Evolutionary conservation across 1,140 invertebrate genomes (phyloP), one percentile per base, ranked within the genome.

Genomic region (Brachionus sp.): DNA sequence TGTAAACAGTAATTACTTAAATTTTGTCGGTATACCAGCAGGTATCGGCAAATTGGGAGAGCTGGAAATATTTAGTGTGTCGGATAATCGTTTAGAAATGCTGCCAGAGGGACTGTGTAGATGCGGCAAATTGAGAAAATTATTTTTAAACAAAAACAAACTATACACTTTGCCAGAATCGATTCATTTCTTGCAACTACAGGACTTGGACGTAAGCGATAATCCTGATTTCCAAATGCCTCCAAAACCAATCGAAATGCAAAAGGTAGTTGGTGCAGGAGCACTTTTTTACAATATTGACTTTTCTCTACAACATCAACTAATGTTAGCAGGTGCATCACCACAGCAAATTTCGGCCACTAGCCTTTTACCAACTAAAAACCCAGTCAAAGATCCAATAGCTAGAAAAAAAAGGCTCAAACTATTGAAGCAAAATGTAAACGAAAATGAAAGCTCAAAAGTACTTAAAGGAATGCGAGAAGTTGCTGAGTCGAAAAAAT

Each of bases 251-350:
- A 66, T 62, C 25, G 87, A 89, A 35, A 85, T 92, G n/a, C 91
- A 93, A 85, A 91, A 92, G 85, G 93, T 93, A 3, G 84, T 84
- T 42, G 91, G 93, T n/a, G 94, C 94, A 2, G 86, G 86, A 19
- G 90, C 95, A 13, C 93, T 97, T 87, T 99, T 95, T 90, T 99
- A 99, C 88, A 99, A 99, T 86, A 97, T 99, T 80, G 97, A 99
- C 89, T 99, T 99, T 90, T 98, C 96, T 0, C 90, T 99, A 29
- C 95, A 96, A 90, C 94, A 90, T 84, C 96, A 99, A 87, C 87
- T 98, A 29, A 90, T 95, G 83, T 88, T 98, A 82, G 97, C 96
- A 68, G 97, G 96, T 1, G 96, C 96, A 10, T 62, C 77, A 16
- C 77, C 77, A 7, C 77, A 80, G 93, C 93, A 77, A 64, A 23